These are phyloP conservation scores for Coenonympha glycerion DNA, from an alignment of 2,888 invertebrate species.

Conservation along the genomic window DNA sequence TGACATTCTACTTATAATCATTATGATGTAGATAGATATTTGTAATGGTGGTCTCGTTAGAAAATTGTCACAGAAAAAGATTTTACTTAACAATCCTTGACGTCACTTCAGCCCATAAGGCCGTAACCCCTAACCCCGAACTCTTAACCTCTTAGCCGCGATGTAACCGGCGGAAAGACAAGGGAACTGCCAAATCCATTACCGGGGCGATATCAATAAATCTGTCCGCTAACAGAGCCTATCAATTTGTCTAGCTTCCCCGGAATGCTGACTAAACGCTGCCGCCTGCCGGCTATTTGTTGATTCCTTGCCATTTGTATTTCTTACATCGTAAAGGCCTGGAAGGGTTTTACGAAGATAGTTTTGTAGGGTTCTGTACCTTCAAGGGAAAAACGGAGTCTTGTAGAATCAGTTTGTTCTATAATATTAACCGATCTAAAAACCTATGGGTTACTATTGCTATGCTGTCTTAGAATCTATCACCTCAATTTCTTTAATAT, in stretches of 20 bases:
- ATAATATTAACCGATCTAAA: too few relatives aligned
- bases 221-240: slow-evolving; percentile 10
- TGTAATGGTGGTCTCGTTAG: too few relatives aligned
- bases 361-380: not conserved
- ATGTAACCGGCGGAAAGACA: not conserved
- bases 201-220: slow-evolving; percentile 15
- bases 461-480: too few relatives aligned
- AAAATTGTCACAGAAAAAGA: too few relatives aligned
- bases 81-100: not conserved
- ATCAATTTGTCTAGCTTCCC: slow-evolving; percentile 3
- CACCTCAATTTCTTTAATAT: too few relatives aligned
- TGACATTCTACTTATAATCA: too few relatives aligned
- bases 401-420: too few relatives aligned
- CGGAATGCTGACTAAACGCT: slow-evolving; percentile 3
- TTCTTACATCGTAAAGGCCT: not conserved
- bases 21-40: too few relatives aligned
- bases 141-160: not conserved
- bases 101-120: not conserved
- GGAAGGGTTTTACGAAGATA: not conserved
- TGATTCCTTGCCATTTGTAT: slow-evolving; percentile 2
- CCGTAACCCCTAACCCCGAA: not conserved
- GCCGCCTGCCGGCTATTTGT: not conserved
- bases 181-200: slow-evolving; percentile 11
- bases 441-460: too few relatives aligned
- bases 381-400: too few relatives aligned